A percentile compares a stretch with the other conserved stretches of the same genome.
phyloP scores from a whole-genome alignment of 1,140 invertebrate species.

The Amyelois transitella region DNA sequence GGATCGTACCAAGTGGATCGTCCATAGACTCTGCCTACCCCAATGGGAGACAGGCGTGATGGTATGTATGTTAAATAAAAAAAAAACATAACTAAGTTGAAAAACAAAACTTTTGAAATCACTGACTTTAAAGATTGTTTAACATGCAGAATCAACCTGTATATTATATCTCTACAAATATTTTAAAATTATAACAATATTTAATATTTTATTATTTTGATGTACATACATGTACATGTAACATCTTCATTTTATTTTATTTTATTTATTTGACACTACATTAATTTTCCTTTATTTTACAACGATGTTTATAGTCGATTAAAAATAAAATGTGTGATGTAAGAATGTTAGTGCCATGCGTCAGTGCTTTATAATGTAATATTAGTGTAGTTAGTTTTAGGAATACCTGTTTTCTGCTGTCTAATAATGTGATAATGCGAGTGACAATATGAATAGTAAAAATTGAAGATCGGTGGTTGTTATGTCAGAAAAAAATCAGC shows the following conservation, averaged over 20 bases:
- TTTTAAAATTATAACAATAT: background rate
- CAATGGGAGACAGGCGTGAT: too few relatives aligned
- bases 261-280: conserved; percentile 8
- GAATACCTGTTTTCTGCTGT: background rate
- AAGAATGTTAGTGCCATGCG: conserved; percentile 25
- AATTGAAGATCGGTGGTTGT: too few relatives aligned
- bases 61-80: too few relatives aligned
- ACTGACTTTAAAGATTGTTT: background rate
- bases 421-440: too few relatives aligned
- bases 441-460: background rate
- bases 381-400: background rate
- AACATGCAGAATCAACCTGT: too few relatives aligned
- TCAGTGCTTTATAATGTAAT: conserved; percentile 22
- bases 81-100: too few relatives aligned
- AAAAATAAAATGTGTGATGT: conserved; percentile 12
- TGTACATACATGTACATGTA: too few relatives aligned
- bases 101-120: background rate
- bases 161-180: background rate
- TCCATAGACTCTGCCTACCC: too few relatives aligned
- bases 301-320: background rate
- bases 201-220: background rate
- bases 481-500: too few relatives aligned
- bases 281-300: background rate
- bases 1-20: too few relatives aligned
- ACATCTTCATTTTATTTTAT: background rate